phyloP scores from a whole-genome alignment of 2,113 vertebrate genomes.

The Petrocephalus microphthalmus region DNA sequence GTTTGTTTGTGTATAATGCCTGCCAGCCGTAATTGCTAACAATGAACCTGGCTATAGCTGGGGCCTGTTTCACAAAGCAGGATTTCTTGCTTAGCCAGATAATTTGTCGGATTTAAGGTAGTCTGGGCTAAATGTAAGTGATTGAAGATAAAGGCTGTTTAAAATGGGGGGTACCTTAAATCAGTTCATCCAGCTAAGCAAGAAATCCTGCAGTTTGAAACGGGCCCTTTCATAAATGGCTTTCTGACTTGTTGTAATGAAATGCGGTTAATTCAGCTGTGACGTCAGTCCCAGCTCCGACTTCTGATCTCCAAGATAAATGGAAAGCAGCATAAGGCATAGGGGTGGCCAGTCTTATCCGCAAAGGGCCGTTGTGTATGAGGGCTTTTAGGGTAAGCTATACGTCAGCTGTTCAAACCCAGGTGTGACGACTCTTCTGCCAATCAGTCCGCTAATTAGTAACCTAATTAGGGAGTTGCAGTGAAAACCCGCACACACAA shows the following conservation, averaged over 20 bases:
- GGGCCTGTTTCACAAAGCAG: too few species aligned
- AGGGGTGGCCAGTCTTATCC: too few species aligned
- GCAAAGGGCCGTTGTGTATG: too few species aligned
- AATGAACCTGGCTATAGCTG: background rate
- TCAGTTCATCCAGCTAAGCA: background rate
- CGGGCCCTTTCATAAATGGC: background rate
- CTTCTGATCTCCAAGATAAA: background rate
- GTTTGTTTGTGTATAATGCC: background rate
- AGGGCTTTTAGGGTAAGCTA: too few species aligned
- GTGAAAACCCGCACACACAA: too few species aligned
- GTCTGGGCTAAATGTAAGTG: background rate
- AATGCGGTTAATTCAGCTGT: background rate
- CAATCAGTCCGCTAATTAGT: too few species aligned
- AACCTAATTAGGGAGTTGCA: too few species aligned
- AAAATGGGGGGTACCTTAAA: background rate
- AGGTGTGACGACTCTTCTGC: too few species aligned
- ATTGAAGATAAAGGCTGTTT: background rate
- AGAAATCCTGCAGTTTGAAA: background rate
- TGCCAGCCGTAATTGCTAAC: background rate
- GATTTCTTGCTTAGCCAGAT: too few species aligned
- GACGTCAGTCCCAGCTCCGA: background rate
- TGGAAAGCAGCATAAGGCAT: background rate
- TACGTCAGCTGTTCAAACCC: too few species aligned
- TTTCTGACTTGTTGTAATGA: background rate
- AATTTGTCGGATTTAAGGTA: too few species aligned